Percentiles rank a stretch among this genome's conserved stretches.
phyloP scores from a whole-genome alignment of 1,140 invertebrate species.

The Drosophila ananassae region DNA sequence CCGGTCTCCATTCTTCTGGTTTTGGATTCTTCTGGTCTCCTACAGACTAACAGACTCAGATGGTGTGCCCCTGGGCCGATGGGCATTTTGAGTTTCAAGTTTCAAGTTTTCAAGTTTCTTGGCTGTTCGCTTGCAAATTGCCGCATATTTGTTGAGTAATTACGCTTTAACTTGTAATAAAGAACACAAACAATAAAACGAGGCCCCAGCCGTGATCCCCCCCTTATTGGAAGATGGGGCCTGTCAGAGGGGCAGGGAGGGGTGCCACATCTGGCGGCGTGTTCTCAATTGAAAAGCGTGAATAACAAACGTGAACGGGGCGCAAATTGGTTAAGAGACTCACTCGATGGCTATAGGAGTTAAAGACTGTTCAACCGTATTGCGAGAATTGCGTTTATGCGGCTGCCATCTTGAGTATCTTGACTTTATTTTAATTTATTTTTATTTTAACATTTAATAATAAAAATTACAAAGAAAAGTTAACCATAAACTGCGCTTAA shows the following conservation, averaged over 20 bases:
- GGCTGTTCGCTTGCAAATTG: slow-evolving; percentile 69
- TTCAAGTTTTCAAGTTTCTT: slow-evolving; percentile 16
- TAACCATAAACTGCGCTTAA: no score
- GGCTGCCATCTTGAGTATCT: neutral
- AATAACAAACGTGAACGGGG: slow-evolving; percentile 79
- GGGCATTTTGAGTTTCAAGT: slow-evolving; percentile 1
- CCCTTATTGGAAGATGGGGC: neutral
- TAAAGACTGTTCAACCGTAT: slow-evolving; percentile 35
- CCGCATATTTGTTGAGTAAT: slow-evolving; percentile 82
- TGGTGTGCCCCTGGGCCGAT: neutral
- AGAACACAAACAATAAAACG: slow-evolving; percentile 82
- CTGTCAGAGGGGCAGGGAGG: neutral
- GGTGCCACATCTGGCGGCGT: slow-evolving; percentile 64
- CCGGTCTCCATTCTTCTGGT: slow-evolving; percentile 1
- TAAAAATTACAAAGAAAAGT: no score
- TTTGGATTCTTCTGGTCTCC: slow-evolving; percentile 1
- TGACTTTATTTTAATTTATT: no score
- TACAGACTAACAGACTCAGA: no score
- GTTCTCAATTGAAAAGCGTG: slow-evolving; percentile 81
- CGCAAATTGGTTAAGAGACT: slow-evolving; percentile 76
- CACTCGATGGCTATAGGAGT: slow-evolving; percentile 41
- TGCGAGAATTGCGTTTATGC: slow-evolving; percentile 54
- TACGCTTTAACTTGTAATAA: slow-evolving; percentile 82
- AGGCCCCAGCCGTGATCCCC: slow-evolving; percentile 55
- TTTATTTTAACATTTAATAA: no score